Evolutionary conservation across 2,113 vertebrate genomes (phyloP), one percentile per base, ranked within the genome.

Genomic region (Tupaia chinensis): DNA sequence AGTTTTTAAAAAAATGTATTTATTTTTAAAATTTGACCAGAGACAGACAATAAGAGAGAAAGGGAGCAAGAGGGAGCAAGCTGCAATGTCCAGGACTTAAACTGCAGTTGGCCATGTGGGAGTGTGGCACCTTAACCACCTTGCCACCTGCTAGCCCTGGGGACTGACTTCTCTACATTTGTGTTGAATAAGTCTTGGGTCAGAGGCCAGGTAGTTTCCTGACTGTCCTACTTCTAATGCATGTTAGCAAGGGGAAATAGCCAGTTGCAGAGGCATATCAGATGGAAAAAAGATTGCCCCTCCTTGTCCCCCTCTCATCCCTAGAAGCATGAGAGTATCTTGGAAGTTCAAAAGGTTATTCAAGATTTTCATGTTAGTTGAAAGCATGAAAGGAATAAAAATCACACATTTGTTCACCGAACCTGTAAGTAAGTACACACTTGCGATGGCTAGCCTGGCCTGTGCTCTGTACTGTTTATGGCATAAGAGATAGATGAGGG

Each of bases 271-370:
- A 63, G 72, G 5, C 56, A 17, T 19, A 7, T 32, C 9, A 34
- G 32, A 14, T 73, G 22, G 69, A 89, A 56, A n/a, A 10, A 27
- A n/a, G 9, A 77, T 6, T 72, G 76, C 5, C n/a, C 8, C 1
- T 25, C 8, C 27, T 34, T 22, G 3, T n/a, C 10, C 34, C 14
- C 27, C 34, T 25, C 61, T 54, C 22, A 5, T 86, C 34, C 44
- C n/a, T 86, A 54, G 56, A 88, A 82, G 65, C 69, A 4, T 54
- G 60, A 44, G 44, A 44, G 60, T 44, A 58, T 88, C 53, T 56
- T 85, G 89, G 63, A 88, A 77, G 10, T 74, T 95, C 25, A 58
- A 79, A 95, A 79, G 53, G 56, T 54, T 92, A 27, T 94, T 34
- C 73, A 88, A 77, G 81, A 58, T 78, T 88, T 91, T 88, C 32